phyloP scores from a whole-genome alignment of 2,113 vertebrate species.

The Chinchilla lanigera region DNA sequence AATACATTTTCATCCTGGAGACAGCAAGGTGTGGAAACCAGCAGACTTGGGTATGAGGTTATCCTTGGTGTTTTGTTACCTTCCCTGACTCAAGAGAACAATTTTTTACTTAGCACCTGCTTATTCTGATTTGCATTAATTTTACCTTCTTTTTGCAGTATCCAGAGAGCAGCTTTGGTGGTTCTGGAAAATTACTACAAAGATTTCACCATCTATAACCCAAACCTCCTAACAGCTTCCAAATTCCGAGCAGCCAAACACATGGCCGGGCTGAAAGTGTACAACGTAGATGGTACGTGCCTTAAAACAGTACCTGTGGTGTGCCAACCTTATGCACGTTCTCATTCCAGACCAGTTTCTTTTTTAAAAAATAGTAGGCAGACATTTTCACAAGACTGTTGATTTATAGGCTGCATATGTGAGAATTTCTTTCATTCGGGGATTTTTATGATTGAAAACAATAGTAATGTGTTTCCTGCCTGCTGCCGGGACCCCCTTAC shows the following conservation, averaged over 20 bases:
- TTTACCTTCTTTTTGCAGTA: conserved; percentile 84
- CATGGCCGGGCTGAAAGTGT: conserved; percentile 95
- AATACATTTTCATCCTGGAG: neutral
- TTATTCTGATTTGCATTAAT: conserved; percentile 30
- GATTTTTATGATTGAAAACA: conserved; percentile 30
- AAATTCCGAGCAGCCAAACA: conserved; percentile 94
- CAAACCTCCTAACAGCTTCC: conserved; percentile 92
- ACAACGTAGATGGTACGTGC: conserved; percentile 95
- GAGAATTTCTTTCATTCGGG: neutral
- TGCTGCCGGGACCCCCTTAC: neutral
- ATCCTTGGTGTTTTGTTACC: neutral
- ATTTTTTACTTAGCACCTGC: neutral
- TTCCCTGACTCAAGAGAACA: neutral
- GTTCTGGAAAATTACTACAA: conserved; percentile 97
- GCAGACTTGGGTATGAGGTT: neutral
- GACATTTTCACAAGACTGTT: conserved; percentile 9
- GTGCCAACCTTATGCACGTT: neutral
- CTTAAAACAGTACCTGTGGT: neutral
- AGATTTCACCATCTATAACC: conserved; percentile 96
- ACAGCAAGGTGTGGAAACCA: neutral
- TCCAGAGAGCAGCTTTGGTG: conserved; percentile 95
- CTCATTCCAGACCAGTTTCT: neutral
- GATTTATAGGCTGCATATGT: neutral
- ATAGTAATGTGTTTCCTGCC: neutral
- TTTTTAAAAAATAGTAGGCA: neutral